phyloP scores from a whole-genome alignment of 2,113 vertebrate species.

The Ceyx margarethae region DNA sequence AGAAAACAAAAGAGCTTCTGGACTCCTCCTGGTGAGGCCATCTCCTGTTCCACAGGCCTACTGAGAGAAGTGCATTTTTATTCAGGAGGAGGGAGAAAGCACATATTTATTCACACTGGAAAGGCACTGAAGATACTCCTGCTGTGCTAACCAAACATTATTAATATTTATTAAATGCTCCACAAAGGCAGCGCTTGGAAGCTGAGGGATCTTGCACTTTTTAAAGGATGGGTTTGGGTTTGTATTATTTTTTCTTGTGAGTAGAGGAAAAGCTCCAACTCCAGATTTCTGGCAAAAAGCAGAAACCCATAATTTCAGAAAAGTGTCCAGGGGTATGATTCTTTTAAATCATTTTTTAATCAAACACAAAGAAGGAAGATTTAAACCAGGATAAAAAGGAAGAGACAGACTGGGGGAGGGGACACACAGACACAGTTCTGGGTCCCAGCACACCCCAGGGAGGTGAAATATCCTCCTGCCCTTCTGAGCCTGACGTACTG shows the following conservation, averaged over 20 bases:
- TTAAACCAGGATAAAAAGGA: not conserved
- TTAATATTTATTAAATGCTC: constrained; percentile 7
- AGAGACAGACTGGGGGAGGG: not conserved
- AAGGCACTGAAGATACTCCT: not conserved
- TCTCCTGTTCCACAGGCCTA: not conserved
- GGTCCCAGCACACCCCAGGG: not conserved
- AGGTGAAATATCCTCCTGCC: not conserved
- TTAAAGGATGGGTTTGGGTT: not conserved
- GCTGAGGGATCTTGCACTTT: not conserved
- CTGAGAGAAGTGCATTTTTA: not conserved
- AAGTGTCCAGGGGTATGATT: not conserved
- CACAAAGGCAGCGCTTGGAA: not conserved
- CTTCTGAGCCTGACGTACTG: not conserved
- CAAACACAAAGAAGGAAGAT: not conserved
- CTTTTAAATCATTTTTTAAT: not conserved
- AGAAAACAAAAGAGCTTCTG: not conserved
- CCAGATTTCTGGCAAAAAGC: not conserved
- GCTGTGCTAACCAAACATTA: not conserved
- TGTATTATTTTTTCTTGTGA: not conserved
- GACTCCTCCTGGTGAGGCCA: not conserved
- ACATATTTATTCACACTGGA: not conserved
- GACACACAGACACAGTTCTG: not conserved
- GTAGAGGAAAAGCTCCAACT: not conserved
- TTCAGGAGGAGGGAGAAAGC: not conserved
- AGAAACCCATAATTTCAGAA: not conserved